Base-by-base conservation (phyloP, 2,888 invertebrate genomes). In the Stenolophus ochropezus region DNA sequence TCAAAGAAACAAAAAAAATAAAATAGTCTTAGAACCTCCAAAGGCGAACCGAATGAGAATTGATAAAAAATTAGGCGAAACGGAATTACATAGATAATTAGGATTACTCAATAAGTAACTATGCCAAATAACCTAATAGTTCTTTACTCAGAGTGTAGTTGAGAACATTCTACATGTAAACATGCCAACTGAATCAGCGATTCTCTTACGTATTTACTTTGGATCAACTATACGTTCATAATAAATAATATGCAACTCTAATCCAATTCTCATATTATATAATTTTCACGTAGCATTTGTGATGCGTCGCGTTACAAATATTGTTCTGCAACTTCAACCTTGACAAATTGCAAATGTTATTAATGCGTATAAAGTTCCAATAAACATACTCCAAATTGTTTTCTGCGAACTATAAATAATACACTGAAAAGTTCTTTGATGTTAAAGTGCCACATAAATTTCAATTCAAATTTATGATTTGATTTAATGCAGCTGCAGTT, bases 401-500 rank as follows among this genome's bases (percentile, higher is more conserved):
- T 58, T 20, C 56, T 58, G 16, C 20, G 56, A 58, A 58, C 21
- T 58, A 58, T 58, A 58, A 58, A 58, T 58, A 58, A 58, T 58
- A 21, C 16, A 16, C n/a, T 14, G 56, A 58, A 20, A 58, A 18
- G 8, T 6, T 58, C 56, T 58, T 58, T 58, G 56, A 58, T 51
- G 56, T 58, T 20, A 8, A 58, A 58, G 20, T 20, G 6, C 20
- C 21, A 8, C 56, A 20, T 58, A 58, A 58, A 58, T 58, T 58
- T 58, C 56, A 58, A 58, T 18, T 58, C 56, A 58, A 58, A 58
- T 58, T 58, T 58, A 20, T 58, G 56, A 58, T 20, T 58, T 58
- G 56, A 58, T 21, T 58, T 58, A 58, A 20, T 58, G 20, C 56
- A 58, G 20, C 56, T 58, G 56, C 56, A 58, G 20, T 58, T n/a